Evolutionary conservation across 2,888 invertebrate species (phyloP).

Genomic region (Aplocera efformata): DNA sequence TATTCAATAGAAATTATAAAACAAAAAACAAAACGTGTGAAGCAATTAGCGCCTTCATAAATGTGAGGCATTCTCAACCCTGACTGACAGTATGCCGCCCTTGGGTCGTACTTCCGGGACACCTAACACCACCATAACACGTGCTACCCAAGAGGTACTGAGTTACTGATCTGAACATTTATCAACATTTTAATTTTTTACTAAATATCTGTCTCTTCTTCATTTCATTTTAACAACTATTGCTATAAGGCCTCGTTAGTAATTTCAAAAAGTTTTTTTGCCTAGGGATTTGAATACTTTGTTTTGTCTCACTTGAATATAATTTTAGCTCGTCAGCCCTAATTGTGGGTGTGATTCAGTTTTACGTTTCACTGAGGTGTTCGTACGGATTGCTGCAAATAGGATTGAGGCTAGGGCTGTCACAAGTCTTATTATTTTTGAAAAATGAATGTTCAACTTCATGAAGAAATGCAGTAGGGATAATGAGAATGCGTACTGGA

Average conservation of each 20-base stretch:
- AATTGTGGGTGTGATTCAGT: slow-evolving; percentile 61
- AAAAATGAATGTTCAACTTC: too few species aligned
- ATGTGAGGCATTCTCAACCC: slow-evolving; percentile 31
- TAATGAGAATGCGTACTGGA: too few species aligned
- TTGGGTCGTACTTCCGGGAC: slow-evolving; percentile 62
- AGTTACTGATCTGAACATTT: too few species aligned
- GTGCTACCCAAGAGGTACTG: slow-evolving; percentile 42
- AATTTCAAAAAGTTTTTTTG: too few species aligned
- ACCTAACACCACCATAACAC: slow-evolving; percentile 50
- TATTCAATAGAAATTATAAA: background rate
- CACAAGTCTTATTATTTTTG: too few species aligned
- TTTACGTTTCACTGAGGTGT: slow-evolving; percentile 47
- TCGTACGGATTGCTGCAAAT: slow-evolving; percentile 66
- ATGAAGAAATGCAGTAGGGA: too few species aligned
- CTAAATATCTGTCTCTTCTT: too few species aligned
- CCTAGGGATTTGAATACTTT: too few species aligned
- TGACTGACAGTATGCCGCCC: slow-evolving; percentile 52
- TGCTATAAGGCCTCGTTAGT: too few species aligned
- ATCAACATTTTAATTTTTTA: too few species aligned
- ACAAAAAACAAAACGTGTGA: slow-evolving; percentile 33
- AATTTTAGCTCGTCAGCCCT: slow-evolving; percentile 48
- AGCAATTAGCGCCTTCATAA: slow-evolving; percentile 56
- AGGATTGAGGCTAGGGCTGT: slow-evolving; percentile 59
- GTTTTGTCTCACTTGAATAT: slow-evolving; percentile 7
- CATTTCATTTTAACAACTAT: too few species aligned